Base-by-base conservation (phyloP, 2,797 vertebrate species). In the Neoniphon sammara region DNA sequence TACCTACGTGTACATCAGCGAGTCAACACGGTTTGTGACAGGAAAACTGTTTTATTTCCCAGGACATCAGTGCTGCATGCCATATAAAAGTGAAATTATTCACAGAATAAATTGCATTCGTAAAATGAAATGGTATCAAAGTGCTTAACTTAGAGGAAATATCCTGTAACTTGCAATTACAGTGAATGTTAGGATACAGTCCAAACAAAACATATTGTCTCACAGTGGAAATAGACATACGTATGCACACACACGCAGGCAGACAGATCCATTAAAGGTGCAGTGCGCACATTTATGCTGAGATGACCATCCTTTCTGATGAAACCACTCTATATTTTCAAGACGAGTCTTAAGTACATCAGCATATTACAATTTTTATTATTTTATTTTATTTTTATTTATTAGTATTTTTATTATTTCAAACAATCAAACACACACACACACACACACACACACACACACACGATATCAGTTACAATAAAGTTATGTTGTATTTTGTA, bases 1-100 rank as follows among this genome's bases (percentile, higher is more conserved):
- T 39, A 27, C 25, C 25, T 27, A 34, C 7, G 31, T 34, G 31
- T 8, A 39, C 36, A 39, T 12, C 23, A 20, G 55, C 8, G 12
- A 69, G 12, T 8, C 8, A 11, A 39, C 36, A 39, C 36, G 4
- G 60, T 54, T 56, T 62, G 21, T 44, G 27, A 66, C 50, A 66
- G 78, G 36, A 67, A 82, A 73, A 85, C 71, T 68, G 60, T 30
- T 80, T 79, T 66, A 74, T 86, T 89, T 69, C 70, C 70, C 47
- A 50, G 74, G 62, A 77, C 62, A 66, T 65, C 66, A 59, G 77
- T 87, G 68, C 66, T 79, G 59, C 59, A 80, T 77, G 78, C 71
- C 64, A 70, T 47, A 72, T 57, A 65, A 82, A 86, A 85, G 77
- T 82, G 79, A 80, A 83, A 81, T 87, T 89, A 92, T 89, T 91